Percentiles rank a stretch among this genome's conserved stretches.
Conservation (phyloP, 2,113 vertebrate genomes). For the Crocuta crocuta region DNA sequence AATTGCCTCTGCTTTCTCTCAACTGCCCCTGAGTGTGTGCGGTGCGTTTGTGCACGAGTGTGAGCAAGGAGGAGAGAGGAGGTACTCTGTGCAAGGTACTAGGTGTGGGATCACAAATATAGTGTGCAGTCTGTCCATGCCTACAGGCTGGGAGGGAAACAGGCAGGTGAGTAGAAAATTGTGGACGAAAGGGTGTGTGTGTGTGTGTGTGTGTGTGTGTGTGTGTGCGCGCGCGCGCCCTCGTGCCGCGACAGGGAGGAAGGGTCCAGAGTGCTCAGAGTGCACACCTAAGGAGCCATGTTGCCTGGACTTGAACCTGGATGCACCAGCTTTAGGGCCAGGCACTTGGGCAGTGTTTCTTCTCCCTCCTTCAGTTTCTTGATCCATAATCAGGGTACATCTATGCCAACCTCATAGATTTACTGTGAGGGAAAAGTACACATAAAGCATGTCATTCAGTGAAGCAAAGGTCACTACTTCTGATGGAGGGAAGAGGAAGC, state of each 20-base stretch:
- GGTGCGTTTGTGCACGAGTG: accelerated
- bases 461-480: not conserved
- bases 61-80: accelerated
- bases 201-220: too few species aligned
- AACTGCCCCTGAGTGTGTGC: accelerated
- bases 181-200: too few species aligned
- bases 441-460: accelerated
- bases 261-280: not conserved
- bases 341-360: accelerated
- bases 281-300: accelerated
- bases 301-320: not conserved
- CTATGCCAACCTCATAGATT: not conserved
- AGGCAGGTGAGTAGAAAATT: not conserved
- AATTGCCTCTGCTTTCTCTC: not conserved
- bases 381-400: not conserved
- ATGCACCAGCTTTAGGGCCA: too few species aligned
- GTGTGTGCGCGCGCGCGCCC: too few species aligned
- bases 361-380: not conserved
- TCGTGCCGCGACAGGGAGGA: accelerated
- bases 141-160: not conserved
- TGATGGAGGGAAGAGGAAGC: not conserved
- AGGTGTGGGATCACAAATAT: accelerated
- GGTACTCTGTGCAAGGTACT: not conserved
- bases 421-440: not conserved
- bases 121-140: accelerated